Percentiles rank a stretch among this genome's conserved stretches.
phyloP scores from a whole-genome alignment of 2,113 vertebrate genomes.

The Rhynchopsitta pachyrhyncha region DNA sequence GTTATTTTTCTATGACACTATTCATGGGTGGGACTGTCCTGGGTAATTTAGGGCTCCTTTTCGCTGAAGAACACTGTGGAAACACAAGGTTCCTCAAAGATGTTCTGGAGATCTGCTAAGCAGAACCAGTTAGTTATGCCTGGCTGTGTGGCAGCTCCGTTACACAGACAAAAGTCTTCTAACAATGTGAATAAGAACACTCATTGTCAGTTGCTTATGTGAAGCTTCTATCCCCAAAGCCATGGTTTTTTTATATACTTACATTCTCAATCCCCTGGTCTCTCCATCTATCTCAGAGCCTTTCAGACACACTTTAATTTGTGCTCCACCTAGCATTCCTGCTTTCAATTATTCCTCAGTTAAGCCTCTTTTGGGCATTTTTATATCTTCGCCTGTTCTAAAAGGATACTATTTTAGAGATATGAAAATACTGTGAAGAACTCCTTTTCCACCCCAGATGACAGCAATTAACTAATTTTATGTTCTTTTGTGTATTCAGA shows the following conservation, averaged over 20 bases:
- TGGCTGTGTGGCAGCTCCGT: neutral
- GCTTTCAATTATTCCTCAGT: neutral
- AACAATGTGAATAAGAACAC: neutral
- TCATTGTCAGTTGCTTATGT: neutral
- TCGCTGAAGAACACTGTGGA: neutral
- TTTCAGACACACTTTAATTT: neutral
- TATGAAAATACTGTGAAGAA: neutral
- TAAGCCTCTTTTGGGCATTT: neutral
- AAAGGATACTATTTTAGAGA: neutral
- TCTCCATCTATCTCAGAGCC: neutral
- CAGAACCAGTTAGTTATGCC: neutral
- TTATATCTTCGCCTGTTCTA: neutral
- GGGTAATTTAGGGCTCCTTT: neutral
- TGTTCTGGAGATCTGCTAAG: neutral
- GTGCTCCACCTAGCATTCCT: neutral
- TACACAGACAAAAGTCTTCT: neutral
- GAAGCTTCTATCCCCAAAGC: neutral
- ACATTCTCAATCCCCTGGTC: neutral
- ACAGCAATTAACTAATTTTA: slow-evolving; percentile 56
- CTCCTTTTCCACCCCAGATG: neutral
- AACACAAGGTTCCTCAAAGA: neutral
- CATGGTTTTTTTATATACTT: neutral
- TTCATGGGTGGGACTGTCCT: neutral
- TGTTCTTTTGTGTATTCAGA: slow-evolving; percentile 30
- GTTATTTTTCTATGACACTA: too few species aligned